Evolutionary conservation across 2,888 invertebrate species (phyloP), one percentile per base, ranked within the genome.

Genomic region (Mimas tiliae): DNA sequence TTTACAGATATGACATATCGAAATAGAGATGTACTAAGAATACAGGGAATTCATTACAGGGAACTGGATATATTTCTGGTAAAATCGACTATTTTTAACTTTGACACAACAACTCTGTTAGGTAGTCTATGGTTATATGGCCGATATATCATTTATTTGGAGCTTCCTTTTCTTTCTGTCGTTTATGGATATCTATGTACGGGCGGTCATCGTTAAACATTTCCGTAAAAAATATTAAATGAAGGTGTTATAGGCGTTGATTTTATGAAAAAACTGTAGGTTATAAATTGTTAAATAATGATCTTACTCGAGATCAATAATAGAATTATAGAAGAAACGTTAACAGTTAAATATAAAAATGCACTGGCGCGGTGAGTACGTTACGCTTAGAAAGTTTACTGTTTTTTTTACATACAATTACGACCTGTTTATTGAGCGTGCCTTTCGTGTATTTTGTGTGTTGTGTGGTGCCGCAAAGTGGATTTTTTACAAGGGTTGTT

Each of bases 271-370:
- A 91, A 88, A 77, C 89, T 88, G 91, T 93, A 94, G 94, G 93
- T 89, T 91, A 90, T 89, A 86, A 88, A 92, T 91, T 91, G 89
- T 92, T 90, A 90, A 93, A 91, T 91, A 91, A 98, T 98, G 98
- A 98, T 98, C 95, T 95, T 98, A 91, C 95, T 99, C 90, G 99
- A 99, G 96, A 98, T 99, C 94, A 98, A 99, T 95, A 99, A 99
- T 95, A 97, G 99, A 94, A 98, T 99, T 94, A 97, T 99, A 83
- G 98, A 99, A 95, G 99, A 99, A 94, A 98, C 99, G 70, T 95
- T 99, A 88, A 96, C 97, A 86, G 96, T 98, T 82, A 99, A 99
- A 95, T 98, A 98, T 94, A 97, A 97, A 94, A 98, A 98, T 96
- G 98, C 98, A 86, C 95, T 97, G 92, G 97, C 98, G 85, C 98